These are phyloP conservation scores for Dysmachus trigonus DNA, from an alignment of 2,888 invertebrate genomes.

Conservation along the genomic window DNA sequence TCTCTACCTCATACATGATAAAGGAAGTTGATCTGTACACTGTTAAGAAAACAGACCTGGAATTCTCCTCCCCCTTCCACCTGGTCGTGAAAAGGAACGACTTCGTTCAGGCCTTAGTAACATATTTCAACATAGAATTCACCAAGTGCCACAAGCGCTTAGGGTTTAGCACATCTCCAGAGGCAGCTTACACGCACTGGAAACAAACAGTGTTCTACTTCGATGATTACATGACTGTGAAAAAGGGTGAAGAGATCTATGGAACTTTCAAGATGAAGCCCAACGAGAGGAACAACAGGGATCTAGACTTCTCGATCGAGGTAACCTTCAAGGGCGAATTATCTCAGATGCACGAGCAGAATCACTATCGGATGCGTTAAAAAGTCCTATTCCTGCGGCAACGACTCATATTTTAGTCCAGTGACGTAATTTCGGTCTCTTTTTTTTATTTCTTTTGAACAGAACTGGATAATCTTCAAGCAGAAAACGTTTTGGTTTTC, in stretches of 20 bases:
- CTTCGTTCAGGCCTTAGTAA: slow-evolving; percentile 97
- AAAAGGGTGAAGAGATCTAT: slow-evolving; percentile 91
- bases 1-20: slow-evolving; percentile 91
- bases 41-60: slow-evolving; percentile 93
- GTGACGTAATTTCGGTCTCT: slow-evolving; percentile 3
- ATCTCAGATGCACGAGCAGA: slow-evolving; percentile 84
- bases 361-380: slow-evolving; percentile 92
- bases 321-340: slow-evolving; percentile 92
- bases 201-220: slow-evolving; percentile 97
- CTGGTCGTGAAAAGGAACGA: slow-evolving; percentile 88
- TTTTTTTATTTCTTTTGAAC: slow-evolving; percentile 8
- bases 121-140: slow-evolving; percentile 99
- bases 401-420: slow-evolving; percentile 3
- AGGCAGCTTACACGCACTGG: slow-evolving; percentile 99
- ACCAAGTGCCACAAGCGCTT: slow-evolving; percentile 98
- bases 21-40: slow-evolving; percentile 99
- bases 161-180: slow-evolving; percentile 98
- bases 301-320: slow-evolving; percentile 94
- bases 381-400: neutral
- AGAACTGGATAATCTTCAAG: neutral
- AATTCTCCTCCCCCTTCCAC: slow-evolving; percentile 88
- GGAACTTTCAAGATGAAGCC: slow-evolving; percentile 95
- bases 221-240: slow-evolving; percentile 94
- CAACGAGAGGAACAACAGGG: slow-evolving; percentile 95
- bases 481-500: neutral